These are phyloP conservation scores for Nasonia longicornis DNA, from an alignment of 1,140 invertebrate species.

Conservation along the genomic window DNA sequence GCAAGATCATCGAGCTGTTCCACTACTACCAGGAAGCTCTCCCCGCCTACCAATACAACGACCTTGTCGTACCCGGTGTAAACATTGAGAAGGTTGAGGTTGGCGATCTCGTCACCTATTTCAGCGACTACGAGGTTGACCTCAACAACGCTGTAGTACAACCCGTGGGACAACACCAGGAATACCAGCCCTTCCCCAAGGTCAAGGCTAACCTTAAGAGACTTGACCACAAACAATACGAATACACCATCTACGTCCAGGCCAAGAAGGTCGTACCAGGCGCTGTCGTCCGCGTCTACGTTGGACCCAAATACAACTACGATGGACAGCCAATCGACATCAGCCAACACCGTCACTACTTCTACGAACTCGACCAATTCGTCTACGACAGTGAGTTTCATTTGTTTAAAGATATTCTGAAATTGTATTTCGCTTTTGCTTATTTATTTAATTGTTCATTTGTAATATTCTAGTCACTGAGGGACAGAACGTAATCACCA, in stretches of 20 bases:
- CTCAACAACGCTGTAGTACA: conserved; percentile 67
- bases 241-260: conserved; percentile 69
- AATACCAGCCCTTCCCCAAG: conserved; percentile 53
- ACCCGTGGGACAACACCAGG: conserved; percentile 52
- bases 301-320: conserved; percentile 73
- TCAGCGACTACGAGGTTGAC: conserved; percentile 71
- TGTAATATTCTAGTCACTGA: conserved; percentile 66
- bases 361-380: conserved; percentile 79
- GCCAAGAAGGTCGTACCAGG: conserved; percentile 63
- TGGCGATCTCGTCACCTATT: conserved; percentile 73
- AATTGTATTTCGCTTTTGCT: conserved; percentile 58
- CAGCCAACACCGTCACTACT: conserved; percentile 73
- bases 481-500: conserved; percentile 77
- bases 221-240: conserved; percentile 77
- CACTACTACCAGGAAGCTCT: conserved; percentile 71
- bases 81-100: conserved; percentile 74
- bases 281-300: conserved; percentile 70
- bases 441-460: conserved; percentile 23
- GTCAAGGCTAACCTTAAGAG: conserved; percentile 62
- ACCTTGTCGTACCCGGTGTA: conserved; percentile 74
- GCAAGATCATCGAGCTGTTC: conserved; percentile 68
- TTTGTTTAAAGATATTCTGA: background rate
- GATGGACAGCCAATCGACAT: conserved; percentile 70
- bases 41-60: conserved; percentile 74
- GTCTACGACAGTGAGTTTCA: conserved; percentile 67